phyloP scores from a whole-genome alignment of 2,113 vertebrate species.

The Hassar affinis region DNA sequence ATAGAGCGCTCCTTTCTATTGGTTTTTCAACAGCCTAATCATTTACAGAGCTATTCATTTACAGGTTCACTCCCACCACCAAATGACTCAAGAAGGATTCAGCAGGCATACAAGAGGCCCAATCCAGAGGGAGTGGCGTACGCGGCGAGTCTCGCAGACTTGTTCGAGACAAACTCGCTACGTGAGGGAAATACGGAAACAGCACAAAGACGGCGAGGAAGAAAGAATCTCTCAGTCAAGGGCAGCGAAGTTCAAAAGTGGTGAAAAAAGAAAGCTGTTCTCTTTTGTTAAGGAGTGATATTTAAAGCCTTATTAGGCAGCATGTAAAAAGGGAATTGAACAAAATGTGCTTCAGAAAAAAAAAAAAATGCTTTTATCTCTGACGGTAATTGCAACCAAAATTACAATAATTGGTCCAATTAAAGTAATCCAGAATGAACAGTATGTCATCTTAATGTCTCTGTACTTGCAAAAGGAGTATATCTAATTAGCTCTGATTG shows the following conservation, averaged over 20 bases:
- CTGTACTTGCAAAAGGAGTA: constrained; percentile 87
- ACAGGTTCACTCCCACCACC: constrained; percentile 55
- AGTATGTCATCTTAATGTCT: constrained; percentile 97
- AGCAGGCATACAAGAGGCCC: constrained; percentile 53
- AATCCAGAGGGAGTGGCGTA: constrained; percentile 33
- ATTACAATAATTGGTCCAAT: constrained; percentile 99
- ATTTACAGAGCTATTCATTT: constrained; percentile 59
- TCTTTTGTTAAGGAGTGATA: constrained; percentile 56
- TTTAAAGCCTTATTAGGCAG: constrained; percentile 72
- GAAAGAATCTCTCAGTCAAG: constrained; percentile 59
- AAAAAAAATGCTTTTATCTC: constrained; percentile 83
- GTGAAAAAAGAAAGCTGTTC: constrained; percentile 55
- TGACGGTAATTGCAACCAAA: constrained; percentile 91
- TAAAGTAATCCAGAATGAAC: constrained; percentile 98
- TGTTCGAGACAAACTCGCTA: constrained; percentile 37
- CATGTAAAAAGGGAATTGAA: constrained; percentile 74
- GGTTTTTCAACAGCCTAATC: constrained; percentile 59
- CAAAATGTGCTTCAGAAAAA: constrained; percentile 79
- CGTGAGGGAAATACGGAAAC: constrained; percentile 48
- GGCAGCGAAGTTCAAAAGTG: constrained; percentile 65
- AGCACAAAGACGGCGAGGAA: constrained; percentile 22
- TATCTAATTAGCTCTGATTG: constrained; percentile 94
- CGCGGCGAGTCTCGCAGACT: constrained; percentile 27
- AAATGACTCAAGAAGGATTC: constrained; percentile 56
- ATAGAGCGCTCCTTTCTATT: constrained; percentile 49